These are phyloP conservation scores for Neoarius graeffei DNA, from an alignment of 2,113 vertebrate genomes.

Conservation along the genomic window DNA sequence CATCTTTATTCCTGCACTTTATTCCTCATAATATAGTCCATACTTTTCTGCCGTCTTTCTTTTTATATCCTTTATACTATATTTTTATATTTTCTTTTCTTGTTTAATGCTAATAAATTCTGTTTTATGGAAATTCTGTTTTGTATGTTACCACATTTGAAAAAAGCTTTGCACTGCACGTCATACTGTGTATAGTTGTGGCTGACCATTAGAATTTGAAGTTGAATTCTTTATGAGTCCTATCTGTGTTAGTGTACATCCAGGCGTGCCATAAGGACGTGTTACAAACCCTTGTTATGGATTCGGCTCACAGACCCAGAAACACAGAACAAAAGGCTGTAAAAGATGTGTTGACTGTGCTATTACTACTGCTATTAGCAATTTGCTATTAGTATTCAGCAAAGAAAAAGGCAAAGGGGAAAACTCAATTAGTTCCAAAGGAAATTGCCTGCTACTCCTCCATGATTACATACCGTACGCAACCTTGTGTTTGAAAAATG, in stretches of 20 bases:
- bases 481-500: background rate
- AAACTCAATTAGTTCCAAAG: background rate
- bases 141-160: background rate
- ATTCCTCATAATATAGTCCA: background rate
- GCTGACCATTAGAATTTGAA: background rate
- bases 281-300: background rate
- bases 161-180: background rate
- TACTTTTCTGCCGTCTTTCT: background rate
- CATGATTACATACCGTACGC: background rate
- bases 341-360: background rate
- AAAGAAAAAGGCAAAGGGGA: background rate
- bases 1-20: background rate
- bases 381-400: background rate
- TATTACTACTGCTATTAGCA: background rate
- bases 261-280: background rate
- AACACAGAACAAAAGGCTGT: background rate
- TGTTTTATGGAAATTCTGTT: background rate
- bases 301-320: background rate
- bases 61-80: background rate
- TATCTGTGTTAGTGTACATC: background rate
- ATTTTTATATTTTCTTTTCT: background rate
- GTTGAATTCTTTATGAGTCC: background rate
- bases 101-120: background rate
- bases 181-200: background rate
- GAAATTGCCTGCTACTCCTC: background rate